Conservation (phyloP, 2,113 vertebrate species). For the Myocastor coypus region DNA sequence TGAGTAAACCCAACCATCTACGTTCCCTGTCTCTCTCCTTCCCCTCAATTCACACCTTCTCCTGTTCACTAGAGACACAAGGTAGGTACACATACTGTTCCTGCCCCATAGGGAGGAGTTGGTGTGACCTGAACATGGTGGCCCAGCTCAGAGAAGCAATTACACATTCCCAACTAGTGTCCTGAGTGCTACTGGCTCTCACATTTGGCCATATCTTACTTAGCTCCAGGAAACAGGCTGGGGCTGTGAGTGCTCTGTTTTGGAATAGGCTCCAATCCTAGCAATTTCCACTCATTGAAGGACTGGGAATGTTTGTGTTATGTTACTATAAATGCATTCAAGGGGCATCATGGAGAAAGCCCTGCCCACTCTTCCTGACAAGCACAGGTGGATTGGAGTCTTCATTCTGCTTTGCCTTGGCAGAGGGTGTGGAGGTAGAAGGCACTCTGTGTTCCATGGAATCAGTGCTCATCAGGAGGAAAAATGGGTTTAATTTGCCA, state of each 20-base stretch:
- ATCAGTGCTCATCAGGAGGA: background rate
- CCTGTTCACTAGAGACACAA: rapidly evolving
- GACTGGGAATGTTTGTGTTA: rapidly evolving
- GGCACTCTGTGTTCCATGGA: rapidly evolving
- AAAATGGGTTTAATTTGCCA: background rate
- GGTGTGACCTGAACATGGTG: rapidly evolving
- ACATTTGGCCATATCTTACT: background rate
- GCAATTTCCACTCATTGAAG: rapidly evolving
- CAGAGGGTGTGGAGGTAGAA: background rate
- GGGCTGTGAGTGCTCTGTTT: rapidly evolving
- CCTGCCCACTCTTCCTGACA: background rate
- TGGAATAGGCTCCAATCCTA: background rate
- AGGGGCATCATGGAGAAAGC: rapidly evolving
- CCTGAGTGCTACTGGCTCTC: rapidly evolving
- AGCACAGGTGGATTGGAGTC: background rate
- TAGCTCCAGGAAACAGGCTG: background rate
- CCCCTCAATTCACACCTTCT: rapidly evolving
- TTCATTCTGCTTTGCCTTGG: background rate
- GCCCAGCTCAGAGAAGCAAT: rapidly evolving
- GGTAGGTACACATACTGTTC: rapidly evolving
- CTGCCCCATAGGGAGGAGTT: background rate
- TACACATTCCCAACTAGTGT: rapidly evolving
- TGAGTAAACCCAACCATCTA: background rate
- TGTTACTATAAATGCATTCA: background rate
- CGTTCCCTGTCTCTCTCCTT: rapidly evolving